Base-by-base conservation (phyloP, 2,888 invertebrate species). In the Scelioninae gen. 2 region DNA sequence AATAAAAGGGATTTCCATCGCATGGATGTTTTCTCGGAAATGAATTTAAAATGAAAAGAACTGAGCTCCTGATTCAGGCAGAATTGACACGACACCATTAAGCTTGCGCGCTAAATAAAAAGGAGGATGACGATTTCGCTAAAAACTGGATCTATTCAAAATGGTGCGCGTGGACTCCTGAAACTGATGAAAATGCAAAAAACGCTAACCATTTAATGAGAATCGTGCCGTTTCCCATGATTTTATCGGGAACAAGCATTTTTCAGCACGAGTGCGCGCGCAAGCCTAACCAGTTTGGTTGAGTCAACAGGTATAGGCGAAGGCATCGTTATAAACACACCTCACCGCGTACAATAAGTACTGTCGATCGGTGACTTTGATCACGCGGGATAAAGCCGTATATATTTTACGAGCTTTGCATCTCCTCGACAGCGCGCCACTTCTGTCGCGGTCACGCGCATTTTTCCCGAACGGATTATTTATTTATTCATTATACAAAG, bases 351-450 rank as follows among this genome's bases (percentile, higher is more conserved):
- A 53, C 71, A 72, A 72, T 67, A 67, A 72, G 67, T 25, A 72
- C 65, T 50, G 61, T 72, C 67, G 72, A 72, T 73, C 73, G 73
- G 61, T 61, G 57, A 73, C 68, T 68, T 63, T 68, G 63, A 73
- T 68, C 68, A 68, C 63, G 67, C 37, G 31, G 58, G 33, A 73
- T 73, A 73, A 69, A 68, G 68, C 64, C 68, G 68, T 73, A 69
- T 63, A 69, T 58, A 68, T 69, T 73, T 68, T 64, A 69, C 68
- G 68, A 73, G 57, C 48, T 57, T 63, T 39, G 67, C 58, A 48
- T 50, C 65, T 61, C 35, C 15, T 39, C 39, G 35, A 55, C 48
- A 55, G 61, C 48, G 41, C 46, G 33, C 55, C 45, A 48, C 37
- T 48, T 60, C 48, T 43, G 60, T 65, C 43, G 60, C 65, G 37